These are phyloP conservation scores for Pagetopsis macropterus DNA, from an alignment of 2,797 vertebrate genomes.

Conservation along the genomic window DNA sequence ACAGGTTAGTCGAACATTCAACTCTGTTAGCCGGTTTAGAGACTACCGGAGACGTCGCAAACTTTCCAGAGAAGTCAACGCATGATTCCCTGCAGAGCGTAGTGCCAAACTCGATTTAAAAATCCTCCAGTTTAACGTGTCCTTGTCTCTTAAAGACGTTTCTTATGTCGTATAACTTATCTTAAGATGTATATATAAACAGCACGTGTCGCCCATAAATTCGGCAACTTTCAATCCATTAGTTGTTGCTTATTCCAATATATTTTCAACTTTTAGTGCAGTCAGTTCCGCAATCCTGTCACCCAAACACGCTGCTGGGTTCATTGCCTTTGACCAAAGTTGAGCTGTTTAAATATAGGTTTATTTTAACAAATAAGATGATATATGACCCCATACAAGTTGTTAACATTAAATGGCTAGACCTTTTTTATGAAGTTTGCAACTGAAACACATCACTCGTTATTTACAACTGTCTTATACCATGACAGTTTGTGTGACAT, in stretches of 20 bases:
- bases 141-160: rapidly evolving
- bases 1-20: slow-evolving; percentile 60
- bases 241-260: rapidly evolving
- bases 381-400: not conserved
- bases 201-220: rapidly evolving
- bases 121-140: not conserved
- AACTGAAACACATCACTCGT: not conserved
- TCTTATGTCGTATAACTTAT: rapidly evolving
- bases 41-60: not conserved
- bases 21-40: not conserved
- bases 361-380: no score
- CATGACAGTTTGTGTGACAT: not conserved
- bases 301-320: not conserved
- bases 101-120: slow-evolving; percentile 2
- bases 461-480: no score
- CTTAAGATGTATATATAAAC: not conserved
- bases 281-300: not conserved
- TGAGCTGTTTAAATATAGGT: no score
- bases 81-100: not conserved
- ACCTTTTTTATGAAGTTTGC: not conserved
- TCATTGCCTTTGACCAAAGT: not conserved
- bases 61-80: not conserved
- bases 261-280: not conserved
- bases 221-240: not conserved
- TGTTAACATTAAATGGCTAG: not conserved